phyloP scores from a whole-genome alignment of 30 jellyfish, hydroid and myxozoan genomes.

The Clytia hemisphaerica region DNA sequence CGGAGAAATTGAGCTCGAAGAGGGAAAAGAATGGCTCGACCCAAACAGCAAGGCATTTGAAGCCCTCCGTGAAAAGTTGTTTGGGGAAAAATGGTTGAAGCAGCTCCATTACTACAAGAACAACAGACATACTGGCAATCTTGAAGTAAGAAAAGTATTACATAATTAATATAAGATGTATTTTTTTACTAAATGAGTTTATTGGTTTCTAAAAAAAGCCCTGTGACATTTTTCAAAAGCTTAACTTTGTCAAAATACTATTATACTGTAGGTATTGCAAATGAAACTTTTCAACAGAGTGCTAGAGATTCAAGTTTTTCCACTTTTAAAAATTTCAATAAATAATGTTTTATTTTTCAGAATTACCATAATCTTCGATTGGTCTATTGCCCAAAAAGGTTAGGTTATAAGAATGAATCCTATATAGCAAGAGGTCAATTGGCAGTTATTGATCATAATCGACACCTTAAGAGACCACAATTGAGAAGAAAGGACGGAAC shows the following conservation, averaged over 20 bases:
- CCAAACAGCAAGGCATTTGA: constrained; percentile 9
- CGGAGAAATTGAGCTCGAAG: not conserved
- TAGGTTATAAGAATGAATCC: constrained; percentile 43
- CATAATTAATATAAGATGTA: too few relatives aligned
- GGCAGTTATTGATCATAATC: constrained; percentile 22
- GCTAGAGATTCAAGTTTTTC: not conserved
- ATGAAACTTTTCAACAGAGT: not conserved
- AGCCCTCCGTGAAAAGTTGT: not conserved
- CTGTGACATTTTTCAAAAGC: too few relatives aligned
- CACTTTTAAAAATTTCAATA: too few relatives aligned
- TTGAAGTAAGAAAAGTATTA: not conserved
- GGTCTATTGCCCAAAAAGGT: constrained; percentile 32
- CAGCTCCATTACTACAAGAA: constrained; percentile 1
- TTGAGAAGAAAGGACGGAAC: constrained; percentile 18
- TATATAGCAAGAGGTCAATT: constrained; percentile 27
- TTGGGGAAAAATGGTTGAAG: constrained; percentile 14
- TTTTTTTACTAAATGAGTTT: too few relatives aligned
- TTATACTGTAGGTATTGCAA: not conserved
- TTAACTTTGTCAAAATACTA: too few relatives aligned
- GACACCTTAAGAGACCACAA: constrained; percentile 8
- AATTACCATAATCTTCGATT: constrained; percentile 13
- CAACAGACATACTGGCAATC: constrained; percentile 34
- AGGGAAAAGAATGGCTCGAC: not conserved
- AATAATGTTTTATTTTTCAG: too few relatives aligned
- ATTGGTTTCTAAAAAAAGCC: too few relatives aligned